phyloP scores from a whole-genome alignment of 1,140 invertebrate species.

The Condylostylus longicornis region DNA sequence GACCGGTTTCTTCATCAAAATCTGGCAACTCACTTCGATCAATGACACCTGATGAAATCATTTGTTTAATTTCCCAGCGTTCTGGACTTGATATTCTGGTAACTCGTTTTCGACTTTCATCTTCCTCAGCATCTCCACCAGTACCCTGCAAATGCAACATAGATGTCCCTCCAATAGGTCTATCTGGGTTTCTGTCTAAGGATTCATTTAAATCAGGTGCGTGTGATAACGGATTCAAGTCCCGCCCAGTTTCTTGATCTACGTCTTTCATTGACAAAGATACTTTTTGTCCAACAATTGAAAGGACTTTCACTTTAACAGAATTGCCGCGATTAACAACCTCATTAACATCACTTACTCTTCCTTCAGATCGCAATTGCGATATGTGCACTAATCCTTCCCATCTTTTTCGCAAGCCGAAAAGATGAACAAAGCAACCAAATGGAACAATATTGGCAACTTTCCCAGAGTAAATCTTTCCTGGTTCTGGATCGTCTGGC shows the following conservation, averaged over 20 bases:
- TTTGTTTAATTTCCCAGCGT: constrained; percentile 77
- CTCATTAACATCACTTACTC: constrained; percentile 88
- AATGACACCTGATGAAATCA: constrained; percentile 72
- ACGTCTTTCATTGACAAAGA: constrained; percentile 98
- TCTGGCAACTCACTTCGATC: constrained; percentile 81
- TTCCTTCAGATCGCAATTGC: constrained; percentile 78
- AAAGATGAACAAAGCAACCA: constrained; percentile 94
- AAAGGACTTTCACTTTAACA: constrained; percentile 85
- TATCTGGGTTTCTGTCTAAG: constrained; percentile 69
- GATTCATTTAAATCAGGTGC: constrained; percentile 44
- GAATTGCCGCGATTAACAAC: constrained; percentile 81
- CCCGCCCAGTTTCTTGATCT: constrained; percentile 84
- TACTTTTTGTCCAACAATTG: constrained; percentile 82
- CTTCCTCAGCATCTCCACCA: constrained; percentile 59
- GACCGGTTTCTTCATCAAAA: constrained; percentile 78
- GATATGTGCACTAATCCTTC: constrained; percentile 98
- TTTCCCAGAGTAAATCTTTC: constrained; percentile 82
- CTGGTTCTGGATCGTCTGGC: constrained; percentile 46
- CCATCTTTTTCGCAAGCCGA: constrained; percentile 72
- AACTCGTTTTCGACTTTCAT: constrained; percentile 60
- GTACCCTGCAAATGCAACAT: constrained; percentile 46
- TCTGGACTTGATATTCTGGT: constrained; percentile 93
- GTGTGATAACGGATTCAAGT: constrained; percentile 76
- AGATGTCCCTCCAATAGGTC: constrained; percentile 47
- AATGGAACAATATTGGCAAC: constrained; percentile 93